Evolutionary conservation across 2,113 vertebrate species (phyloP).

Genomic region (Brachyhypopomus gauderio): DNA sequence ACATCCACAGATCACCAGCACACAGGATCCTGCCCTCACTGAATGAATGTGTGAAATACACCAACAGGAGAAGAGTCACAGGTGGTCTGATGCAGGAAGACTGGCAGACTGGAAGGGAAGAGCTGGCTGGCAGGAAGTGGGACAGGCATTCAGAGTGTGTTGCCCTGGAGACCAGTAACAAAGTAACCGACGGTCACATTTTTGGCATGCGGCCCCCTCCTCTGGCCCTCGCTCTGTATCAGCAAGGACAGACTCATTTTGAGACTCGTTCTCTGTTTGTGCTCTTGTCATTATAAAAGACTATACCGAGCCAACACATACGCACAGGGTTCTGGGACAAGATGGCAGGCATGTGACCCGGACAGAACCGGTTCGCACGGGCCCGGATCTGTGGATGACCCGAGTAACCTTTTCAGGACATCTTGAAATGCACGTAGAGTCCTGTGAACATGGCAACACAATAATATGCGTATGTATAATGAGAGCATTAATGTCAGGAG

Average conservation of each 20-base stretch:
- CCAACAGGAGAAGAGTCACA: background rate
- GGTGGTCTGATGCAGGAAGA: background rate
- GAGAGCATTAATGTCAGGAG: background rate
- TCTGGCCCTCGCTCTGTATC: slow-evolving; percentile 25
- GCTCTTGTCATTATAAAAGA: slow-evolving; percentile 42
- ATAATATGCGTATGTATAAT: background rate
- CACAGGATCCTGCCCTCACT: background rate
- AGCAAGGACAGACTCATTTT: slow-evolving; percentile 24
- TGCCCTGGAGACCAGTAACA: slow-evolving; percentile 28
- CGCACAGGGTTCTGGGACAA: background rate
- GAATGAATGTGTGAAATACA: background rate
- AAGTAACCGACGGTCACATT: slow-evolving; percentile 13
- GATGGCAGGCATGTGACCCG: slow-evolving; percentile 4
- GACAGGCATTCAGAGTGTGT: background rate
- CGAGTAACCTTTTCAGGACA: background rate
- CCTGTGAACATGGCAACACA: background rate
- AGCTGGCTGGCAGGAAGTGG: background rate
- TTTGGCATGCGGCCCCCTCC: slow-evolving; percentile 10
- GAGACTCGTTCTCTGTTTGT: slow-evolving; percentile 31
- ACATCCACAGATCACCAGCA: background rate
- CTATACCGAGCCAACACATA: background rate
- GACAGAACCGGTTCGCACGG: background rate
- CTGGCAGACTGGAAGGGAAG: background rate
- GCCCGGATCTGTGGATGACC: background rate
- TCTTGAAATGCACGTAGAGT: background rate